A percentile compares a stretch with the other conserved stretches of the same genome.
Conservation (phyloP, 2,113 vertebrate species). For the Oriolus oriolus region DNA sequence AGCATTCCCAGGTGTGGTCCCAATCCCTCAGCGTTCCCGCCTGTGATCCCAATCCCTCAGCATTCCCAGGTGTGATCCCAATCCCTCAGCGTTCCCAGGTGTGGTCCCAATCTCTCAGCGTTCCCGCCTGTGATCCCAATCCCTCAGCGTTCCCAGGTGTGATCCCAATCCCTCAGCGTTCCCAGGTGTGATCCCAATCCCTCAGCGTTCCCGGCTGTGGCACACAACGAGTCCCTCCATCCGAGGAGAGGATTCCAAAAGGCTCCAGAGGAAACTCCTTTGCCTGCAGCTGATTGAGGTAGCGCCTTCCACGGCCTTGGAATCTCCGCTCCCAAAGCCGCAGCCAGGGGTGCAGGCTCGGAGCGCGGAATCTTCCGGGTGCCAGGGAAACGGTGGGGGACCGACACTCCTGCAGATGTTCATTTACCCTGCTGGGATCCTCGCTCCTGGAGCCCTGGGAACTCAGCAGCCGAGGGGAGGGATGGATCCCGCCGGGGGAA, state of each 20-base stretch:
- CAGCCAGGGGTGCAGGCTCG: rapidly evolving
- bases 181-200: not conserved
- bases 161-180: not conserved
- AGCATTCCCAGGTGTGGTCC: too few relatives aligned
- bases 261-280: not conserved
- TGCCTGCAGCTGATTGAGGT: rapidly evolving
- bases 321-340: not conserved
- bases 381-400: rapidly evolving
- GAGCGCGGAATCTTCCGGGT: rapidly evolving
- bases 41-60: too few relatives aligned
- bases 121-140: not conserved
- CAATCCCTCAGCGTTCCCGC: too few relatives aligned
- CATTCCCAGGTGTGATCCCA: too few relatives aligned
- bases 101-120: too few relatives aligned
- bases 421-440: rapidly evolving
- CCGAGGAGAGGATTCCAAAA: not conserved
- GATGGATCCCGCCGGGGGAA: rapidly evolving
- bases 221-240: not conserved
- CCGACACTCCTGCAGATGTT: rapidly evolving
- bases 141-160: not conserved
- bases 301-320: rapidly evolving
- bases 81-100: too few relatives aligned
- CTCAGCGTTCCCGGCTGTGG: rapidly evolving
- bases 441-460: not conserved
- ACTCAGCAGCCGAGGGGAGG: not conserved